Evolutionary conservation across 2,888 invertebrate species (phyloP), one percentile per base, ranked within the genome.

Genomic region (Cephus pygmeus): DNA sequence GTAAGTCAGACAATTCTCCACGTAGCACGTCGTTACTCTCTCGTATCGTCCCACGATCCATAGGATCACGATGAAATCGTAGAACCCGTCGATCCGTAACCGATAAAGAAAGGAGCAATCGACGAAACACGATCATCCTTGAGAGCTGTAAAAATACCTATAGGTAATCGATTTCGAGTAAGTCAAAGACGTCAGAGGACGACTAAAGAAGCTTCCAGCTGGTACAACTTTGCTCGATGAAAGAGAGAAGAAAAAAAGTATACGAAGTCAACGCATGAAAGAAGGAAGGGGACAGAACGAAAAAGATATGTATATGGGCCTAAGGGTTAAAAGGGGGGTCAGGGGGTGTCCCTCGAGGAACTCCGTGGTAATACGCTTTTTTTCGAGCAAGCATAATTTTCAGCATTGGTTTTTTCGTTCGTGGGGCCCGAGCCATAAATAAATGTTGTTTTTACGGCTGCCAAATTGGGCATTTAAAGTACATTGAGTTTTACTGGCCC

Each of bases 361-460:
- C 79, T 82, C 79, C 75, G 75, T 79, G 81, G 84, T 86, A 87
- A 88, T 85, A 85, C 84, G 83, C 82, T 83, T 84, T 85, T 86
- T 86, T 88, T 88, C 84, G 83, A 80, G 80, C 81, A 84, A 81
- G 86, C 85, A 83, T 86, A 84, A 83, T 82, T 83, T 81, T 85
- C 68, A 40, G 56, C 76, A 78, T 78, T 76, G 75, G 78, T 83
- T 83, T 84, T 87, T 83, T 85, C 86, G 84, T 83, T 86, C 87
- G 86, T 85, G 88, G 86, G 83, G 56, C 56, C 9, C 88, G 85
- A 88, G 87, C 87, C 90, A 88, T 90, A 90, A 91, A 91, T 90
- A 91, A 91, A 91, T 89, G 90, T 89, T 90, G 90, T 89, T 91
- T 90, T 91, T 91, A 91, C 90, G 88, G 88, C 90, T 89, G 89